phyloP scores from a whole-genome alignment of 2,797 vertebrate genomes.

The Brotogeris chrysoptera region DNA sequence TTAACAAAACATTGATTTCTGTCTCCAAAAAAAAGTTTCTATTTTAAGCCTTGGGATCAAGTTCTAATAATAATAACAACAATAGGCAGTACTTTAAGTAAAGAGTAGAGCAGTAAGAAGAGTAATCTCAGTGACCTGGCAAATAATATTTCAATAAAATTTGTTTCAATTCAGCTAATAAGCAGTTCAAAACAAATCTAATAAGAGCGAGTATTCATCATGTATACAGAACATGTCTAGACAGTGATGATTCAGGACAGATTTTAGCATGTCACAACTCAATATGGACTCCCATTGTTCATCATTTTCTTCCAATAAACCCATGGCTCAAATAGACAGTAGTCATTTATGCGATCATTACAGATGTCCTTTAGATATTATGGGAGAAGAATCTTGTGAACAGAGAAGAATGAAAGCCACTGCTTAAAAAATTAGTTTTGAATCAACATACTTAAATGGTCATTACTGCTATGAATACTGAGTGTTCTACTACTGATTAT shows the following conservation, averaged over 20 bases:
- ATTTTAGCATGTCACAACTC: background rate
- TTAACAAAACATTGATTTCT: background rate
- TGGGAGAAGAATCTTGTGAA: background rate
- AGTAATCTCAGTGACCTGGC: background rate
- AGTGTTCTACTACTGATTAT: background rate
- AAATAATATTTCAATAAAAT: background rate
- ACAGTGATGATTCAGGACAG: background rate
- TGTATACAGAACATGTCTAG: background rate
- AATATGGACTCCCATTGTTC: background rate
- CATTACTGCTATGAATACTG: background rate
- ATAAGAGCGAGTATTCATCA: background rate
- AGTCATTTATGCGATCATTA: background rate
- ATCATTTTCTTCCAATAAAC: background rate
- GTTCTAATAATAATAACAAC: background rate
- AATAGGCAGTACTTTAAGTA: background rate
- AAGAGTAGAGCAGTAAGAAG: background rate
- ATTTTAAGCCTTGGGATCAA: background rate
- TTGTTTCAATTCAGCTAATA: background rate
- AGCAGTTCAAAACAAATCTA: background rate
- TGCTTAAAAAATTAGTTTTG: background rate
- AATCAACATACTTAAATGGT: background rate
- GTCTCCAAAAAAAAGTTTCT: background rate
- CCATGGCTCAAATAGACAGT: background rate
- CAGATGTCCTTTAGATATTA: background rate
- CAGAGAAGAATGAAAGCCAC: background rate